These are phyloP conservation scores for Myoxocephalus aenaeus DNA, from an alignment of 2,797 vertebrate species.

Conservation along the genomic window DNA sequence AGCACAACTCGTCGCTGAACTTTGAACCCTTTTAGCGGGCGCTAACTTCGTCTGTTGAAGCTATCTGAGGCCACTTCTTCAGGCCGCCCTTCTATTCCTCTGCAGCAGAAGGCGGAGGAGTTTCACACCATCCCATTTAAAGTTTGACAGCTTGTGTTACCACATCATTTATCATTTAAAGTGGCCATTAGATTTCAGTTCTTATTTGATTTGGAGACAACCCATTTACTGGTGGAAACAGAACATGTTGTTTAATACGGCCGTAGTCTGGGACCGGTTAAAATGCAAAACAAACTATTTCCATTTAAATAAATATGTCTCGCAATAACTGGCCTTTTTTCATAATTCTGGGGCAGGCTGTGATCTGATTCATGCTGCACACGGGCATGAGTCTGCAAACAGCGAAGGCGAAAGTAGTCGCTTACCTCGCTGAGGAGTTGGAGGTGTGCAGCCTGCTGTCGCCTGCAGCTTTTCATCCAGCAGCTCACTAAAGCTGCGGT, in stretches of 20 bases:
- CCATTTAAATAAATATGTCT: background rate
- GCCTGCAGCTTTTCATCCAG: background rate
- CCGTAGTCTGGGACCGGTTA: background rate
- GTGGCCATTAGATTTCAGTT: background rate
- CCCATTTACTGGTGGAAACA: background rate
- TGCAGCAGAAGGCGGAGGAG: no score
- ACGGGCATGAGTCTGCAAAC: background rate
- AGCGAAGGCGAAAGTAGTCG: background rate
- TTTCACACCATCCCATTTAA: background rate
- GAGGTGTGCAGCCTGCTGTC: background rate
- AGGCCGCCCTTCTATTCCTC: background rate
- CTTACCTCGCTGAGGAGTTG: background rate
- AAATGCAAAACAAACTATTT: slow-evolving; percentile 1
- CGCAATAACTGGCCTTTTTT: background rate
- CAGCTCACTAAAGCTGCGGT: background rate
- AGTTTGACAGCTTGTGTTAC: background rate
- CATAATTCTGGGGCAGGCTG: background rate
- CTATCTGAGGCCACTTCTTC: background rate
- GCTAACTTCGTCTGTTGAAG: background rate
- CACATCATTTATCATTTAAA: background rate
- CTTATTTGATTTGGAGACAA: background rate
- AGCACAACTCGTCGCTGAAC: background rate
- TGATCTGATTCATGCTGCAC: background rate
- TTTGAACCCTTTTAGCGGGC: background rate
- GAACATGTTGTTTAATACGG: background rate